Evolutionary conservation across 1,140 invertebrate genomes (phyloP).

Genomic region (Matsumurasca onukii): DNA sequence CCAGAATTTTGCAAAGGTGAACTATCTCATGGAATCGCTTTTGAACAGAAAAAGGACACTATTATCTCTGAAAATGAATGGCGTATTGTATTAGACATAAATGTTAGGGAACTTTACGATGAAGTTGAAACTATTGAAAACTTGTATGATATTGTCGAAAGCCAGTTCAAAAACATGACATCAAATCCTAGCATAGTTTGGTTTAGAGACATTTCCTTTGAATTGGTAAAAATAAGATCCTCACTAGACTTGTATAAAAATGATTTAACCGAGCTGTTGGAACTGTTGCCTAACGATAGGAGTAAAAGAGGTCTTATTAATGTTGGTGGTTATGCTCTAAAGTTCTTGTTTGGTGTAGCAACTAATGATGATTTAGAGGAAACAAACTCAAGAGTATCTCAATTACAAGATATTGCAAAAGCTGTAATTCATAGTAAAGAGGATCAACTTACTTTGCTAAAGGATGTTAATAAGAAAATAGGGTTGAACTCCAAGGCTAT

Average conservation of each 20-base stretch:
- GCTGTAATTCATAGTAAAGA: not conserved
- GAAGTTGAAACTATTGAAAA: not conserved
- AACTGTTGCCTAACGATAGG: not conserved
- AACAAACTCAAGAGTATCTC: not conserved
- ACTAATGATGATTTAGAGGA: not conserved
- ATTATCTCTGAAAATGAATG: not conserved
- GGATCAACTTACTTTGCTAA: not conserved
- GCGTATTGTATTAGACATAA: not conserved
- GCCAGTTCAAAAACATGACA: not conserved
- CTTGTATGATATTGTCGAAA: not conserved
- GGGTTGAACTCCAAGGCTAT: not conserved
- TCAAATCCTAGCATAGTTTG: slow-evolving; percentile 2
- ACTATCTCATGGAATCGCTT: slow-evolving; percentile 4
- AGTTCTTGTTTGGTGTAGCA: not conserved
- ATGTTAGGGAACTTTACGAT: not conserved
- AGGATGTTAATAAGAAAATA: not conserved
- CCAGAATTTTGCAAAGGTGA: too few relatives aligned
- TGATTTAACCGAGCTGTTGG: not conserved
- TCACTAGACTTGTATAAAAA: not conserved
- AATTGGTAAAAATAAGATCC: not conserved
- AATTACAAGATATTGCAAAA: not conserved
- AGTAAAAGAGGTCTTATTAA: not conserved
- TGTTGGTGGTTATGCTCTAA: not conserved
- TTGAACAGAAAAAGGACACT: not conserved
- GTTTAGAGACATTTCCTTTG: not conserved